A percentile compares a stretch with the other conserved stretches of the same genome.
phyloP scores from a whole-genome alignment of 2,113 vertebrate genomes.

The Scophthalmus maximus region DNA sequence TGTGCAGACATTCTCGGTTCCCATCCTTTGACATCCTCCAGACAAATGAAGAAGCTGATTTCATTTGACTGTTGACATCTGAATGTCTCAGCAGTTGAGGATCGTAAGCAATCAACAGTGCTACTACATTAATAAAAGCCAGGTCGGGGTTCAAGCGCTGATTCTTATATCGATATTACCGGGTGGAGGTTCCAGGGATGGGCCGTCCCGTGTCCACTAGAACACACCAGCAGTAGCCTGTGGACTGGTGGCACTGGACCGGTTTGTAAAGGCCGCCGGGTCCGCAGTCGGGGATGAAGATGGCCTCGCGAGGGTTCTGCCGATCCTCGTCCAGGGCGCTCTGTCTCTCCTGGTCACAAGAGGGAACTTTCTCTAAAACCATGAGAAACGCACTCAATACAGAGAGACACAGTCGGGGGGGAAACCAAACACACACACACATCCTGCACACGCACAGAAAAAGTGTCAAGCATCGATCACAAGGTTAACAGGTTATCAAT shows the following conservation, averaged over 20 bases:
- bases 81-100: too few species aligned
- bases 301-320: slow-evolving; percentile 89
- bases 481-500: too few species aligned
- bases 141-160: neutral
- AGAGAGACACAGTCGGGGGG: slow-evolving; percentile 1
- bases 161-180: slow-evolving; percentile 78
- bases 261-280: slow-evolving; percentile 92
- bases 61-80: too few species aligned
- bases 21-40: too few species aligned
- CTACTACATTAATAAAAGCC: neutral
- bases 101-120: too few species aligned
- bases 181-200: slow-evolving; percentile 94
- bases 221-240: slow-evolving; percentile 99
- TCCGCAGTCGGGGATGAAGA: slow-evolving; percentile 96
- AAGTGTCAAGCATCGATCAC: too few species aligned
- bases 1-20: too few species aligned
- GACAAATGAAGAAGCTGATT: neutral
- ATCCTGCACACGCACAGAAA: neutral
- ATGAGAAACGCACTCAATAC: slow-evolving; percentile 77
- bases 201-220: slow-evolving; percentile 95
- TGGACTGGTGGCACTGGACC: slow-evolving; percentile 98
- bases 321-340: slow-evolving; percentile 91
- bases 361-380: slow-evolving; percentile 95
- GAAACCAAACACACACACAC: neutral
- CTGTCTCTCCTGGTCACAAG: slow-evolving; percentile 97